phyloP scores from a whole-genome alignment of 2,797 vertebrate species.

The Coregonus sp. region DNA sequence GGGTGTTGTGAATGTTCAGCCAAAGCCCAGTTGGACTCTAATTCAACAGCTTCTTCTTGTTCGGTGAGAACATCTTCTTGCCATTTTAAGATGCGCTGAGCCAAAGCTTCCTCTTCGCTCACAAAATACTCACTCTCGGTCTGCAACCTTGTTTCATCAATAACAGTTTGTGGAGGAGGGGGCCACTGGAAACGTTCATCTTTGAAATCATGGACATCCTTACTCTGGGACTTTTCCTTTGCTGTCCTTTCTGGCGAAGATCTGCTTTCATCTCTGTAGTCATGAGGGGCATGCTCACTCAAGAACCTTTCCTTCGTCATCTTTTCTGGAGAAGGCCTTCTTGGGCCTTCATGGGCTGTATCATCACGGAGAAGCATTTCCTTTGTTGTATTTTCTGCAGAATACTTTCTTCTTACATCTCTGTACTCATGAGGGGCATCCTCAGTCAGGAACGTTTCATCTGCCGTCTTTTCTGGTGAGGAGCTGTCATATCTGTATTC shows the following conservation, averaged over 20 bases:
- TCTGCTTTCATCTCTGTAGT: constrained; percentile 31
- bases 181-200: constrained; percentile 43
- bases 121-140: constrained; percentile 77
- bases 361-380: background rate
- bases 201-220: constrained; percentile 23
- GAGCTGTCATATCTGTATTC: background rate
- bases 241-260: background rate
- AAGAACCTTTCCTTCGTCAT: constrained; percentile 1
- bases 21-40: constrained; percentile 74
- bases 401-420: constrained; percentile 5
- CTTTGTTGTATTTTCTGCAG: background rate
- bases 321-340: constrained; percentile 16
- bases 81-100: constrained; percentile 78
- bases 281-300: constrained; percentile 10
- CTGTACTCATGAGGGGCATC: background rate
- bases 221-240: constrained; percentile 4
- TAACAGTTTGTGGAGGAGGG: constrained; percentile 12
- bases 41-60: constrained; percentile 74
- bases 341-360: constrained; percentile 25
- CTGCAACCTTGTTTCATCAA: constrained; percentile 68
- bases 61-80: constrained; percentile 72
- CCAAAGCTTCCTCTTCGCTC: constrained; percentile 76
- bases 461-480: background rate
- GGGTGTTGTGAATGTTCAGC: constrained; percentile 45
- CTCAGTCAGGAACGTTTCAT: background rate